Base-by-base conservation (phyloP, 2,797 vertebrate species). In the Philypnodon macrostomus region DNA sequence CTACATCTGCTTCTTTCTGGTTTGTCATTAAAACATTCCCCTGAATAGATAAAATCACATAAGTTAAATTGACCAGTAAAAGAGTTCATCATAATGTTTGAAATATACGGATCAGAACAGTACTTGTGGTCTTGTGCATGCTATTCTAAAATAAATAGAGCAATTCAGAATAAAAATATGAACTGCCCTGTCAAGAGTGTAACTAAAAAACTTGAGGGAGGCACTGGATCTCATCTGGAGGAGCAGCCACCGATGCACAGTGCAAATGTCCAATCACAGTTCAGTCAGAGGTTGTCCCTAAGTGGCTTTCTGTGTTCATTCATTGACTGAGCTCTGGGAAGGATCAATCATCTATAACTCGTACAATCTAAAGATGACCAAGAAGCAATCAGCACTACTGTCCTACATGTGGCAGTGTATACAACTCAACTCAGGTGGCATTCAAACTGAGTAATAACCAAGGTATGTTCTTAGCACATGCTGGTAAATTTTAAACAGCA, bases 71-170 rank as follows among this genome's bases (percentile, higher is more conserved):
- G 61, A 60, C 40, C 26, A 53, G 61, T 73, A 54, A 70, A 77
- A 75, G 67, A 81, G 66, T 75, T 67, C 48, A 67, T 70, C 4
- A 36, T 51, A 37, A 59, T 62, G 14, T 41, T 47, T 61, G 63
- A 60, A 23, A 47, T 72, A 63, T 50, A 59, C 66, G 55, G 67
- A 74, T 73, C 67, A 54, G 66, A 86, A 86, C 83, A 85, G 83
- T 83, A 77, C 73, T 73, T 46, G 76, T 78, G 86, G 85, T 87
- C 83, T 77, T 86, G 81, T 85, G 82, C 86, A 87, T 87, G 84
- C 82, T 72, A 49, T 63, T 18, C 40, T 61, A 51, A 63, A 60
- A 60, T 31, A 1, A 67, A 61, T 47, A 21, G 11, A 71, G 50
- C 1, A 52, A 62, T 46, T 41, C n/a, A n/a, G n/a, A n/a, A n/a